A percentile compares a stretch with the other conserved stretches of the same genome.
These are phyloP conservation scores for Aphodius granarius DNA, from an alignment of 2,888 invertebrate species.

Conservation along the genomic window DNA sequence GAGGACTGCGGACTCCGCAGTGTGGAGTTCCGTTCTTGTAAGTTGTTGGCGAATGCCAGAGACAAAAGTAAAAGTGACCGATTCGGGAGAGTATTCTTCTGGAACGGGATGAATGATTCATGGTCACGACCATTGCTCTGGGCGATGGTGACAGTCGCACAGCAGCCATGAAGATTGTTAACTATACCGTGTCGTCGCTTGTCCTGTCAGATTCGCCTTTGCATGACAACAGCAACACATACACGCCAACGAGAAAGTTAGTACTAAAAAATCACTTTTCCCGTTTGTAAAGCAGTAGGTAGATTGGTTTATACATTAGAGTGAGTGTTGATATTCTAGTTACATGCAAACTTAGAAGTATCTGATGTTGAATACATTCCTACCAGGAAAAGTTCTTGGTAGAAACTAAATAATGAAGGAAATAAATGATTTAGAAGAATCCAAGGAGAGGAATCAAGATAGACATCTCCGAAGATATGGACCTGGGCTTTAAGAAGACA, in stretches of 20 bases:
- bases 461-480: too few species aligned
- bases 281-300: not conserved
- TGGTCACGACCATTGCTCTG: conserved; percentile 25
- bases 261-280: not conserved
- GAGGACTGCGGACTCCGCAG: not conserved
- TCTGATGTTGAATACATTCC: too few species aligned
- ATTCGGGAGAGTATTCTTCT: conserved; percentile 6
- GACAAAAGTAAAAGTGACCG: conserved; percentile 10
- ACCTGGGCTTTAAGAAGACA: too few species aligned
- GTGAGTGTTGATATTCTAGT: not conserved
- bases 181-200: conserved; percentile 3
- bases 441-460: too few species aligned
- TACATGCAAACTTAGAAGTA: too few species aligned
- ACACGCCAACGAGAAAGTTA: not conserved
- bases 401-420: too few species aligned
- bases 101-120: conserved; percentile 28
- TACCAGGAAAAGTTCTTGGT: too few species aligned
- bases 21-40: not conserved
- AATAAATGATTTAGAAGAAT: too few species aligned
- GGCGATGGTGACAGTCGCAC: conserved; percentile 3
- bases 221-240: not conserved
- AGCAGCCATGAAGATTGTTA: conserved; percentile 12
- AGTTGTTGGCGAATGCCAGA: not conserved
- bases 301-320: not conserved
- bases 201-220: not conserved